Percentiles rank a stretch among this genome's conserved stretches.
Conservation (phyloP, 2,797 vertebrate genomes). For the Telmatherina bonti region DNA sequence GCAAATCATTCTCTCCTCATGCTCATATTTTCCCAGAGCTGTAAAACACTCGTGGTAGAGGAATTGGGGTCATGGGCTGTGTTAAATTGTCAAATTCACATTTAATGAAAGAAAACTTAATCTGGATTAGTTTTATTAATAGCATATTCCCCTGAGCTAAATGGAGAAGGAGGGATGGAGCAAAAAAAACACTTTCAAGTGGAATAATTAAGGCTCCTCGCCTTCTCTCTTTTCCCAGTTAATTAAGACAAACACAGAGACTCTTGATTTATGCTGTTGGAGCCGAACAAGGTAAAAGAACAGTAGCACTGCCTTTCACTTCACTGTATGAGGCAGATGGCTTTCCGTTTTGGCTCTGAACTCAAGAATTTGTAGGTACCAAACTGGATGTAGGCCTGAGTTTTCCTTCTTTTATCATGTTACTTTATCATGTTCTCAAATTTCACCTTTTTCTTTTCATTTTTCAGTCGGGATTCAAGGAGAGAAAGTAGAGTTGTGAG, state of each 20-base stretch:
- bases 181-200: constrained; percentile 64
- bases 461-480: not conserved
- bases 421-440: not conserved
- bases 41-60: constrained; percentile 18
- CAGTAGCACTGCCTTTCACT: constrained; percentile 22
- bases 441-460: constrained; percentile 2
- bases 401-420: not conserved
- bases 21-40: constrained; percentile 22
- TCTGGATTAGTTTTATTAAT: constrained; percentile 79
- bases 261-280: constrained; percentile 53
- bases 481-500: not conserved
- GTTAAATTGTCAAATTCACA: constrained; percentile 65
- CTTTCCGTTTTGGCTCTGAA: constrained; percentile 14
- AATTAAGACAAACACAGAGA: constrained; percentile 63
- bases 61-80: constrained; percentile 40
- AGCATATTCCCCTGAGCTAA: constrained; percentile 54
- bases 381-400: constrained; percentile 10
- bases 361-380: not conserved
- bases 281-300: constrained; percentile 42
- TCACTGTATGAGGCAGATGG: not conserved
- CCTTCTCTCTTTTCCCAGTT: constrained; percentile 47
- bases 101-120: constrained; percentile 70
- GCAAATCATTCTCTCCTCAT: constrained; percentile 10
- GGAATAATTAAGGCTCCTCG: constrained; percentile 69
- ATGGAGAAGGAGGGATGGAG: constrained; percentile 38